Evolutionary conservation across 2,113 vertebrate genomes (phyloP).

Genomic region (Apeltes quadracus): DNA sequence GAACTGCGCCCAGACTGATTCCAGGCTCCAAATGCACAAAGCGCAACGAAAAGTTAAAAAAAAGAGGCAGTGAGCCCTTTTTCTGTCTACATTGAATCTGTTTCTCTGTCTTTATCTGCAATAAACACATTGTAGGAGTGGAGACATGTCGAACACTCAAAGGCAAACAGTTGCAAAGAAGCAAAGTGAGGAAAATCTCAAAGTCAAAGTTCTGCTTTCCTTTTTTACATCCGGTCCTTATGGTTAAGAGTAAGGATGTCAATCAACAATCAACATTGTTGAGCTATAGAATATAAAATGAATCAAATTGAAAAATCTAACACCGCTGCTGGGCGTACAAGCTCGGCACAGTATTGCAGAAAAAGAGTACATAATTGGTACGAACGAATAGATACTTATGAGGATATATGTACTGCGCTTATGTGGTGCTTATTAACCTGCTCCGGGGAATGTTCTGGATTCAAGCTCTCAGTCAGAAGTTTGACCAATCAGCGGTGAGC

Average conservation of each 20-base stretch:
- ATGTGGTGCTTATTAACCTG: too few relatives aligned
- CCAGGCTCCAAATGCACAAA: conserved; percentile 26
- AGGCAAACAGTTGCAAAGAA: not conserved
- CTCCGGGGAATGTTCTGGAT: too few relatives aligned
- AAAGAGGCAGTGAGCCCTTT: conserved; percentile 26
- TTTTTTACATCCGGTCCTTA: not conserved
- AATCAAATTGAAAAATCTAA: too few relatives aligned
- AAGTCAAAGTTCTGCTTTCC: conserved; percentile 18
- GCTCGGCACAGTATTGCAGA: too few relatives aligned
- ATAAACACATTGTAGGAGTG: conserved; percentile 57
- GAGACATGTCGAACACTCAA: conserved; percentile 20
- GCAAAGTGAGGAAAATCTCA: conserved; percentile 11
- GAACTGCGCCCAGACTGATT: conserved; percentile 61
- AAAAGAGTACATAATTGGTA: too few relatives aligned
- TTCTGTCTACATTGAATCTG: conserved; percentile 41
- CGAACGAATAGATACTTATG: too few relatives aligned
- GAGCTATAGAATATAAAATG: too few relatives aligned
- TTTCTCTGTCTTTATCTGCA: conserved; percentile 43
- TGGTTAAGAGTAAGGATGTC: not conserved
- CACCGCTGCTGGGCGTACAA: too few relatives aligned
- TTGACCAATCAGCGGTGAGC: too few relatives aligned
- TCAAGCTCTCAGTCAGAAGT: too few relatives aligned
- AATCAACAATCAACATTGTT: not conserved
- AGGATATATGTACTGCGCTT: too few relatives aligned
- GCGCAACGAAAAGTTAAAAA: conserved; percentile 20